phyloP scores from a whole-genome alignment of 2,113 vertebrate genomes.

The Chitala chitala region DNA sequence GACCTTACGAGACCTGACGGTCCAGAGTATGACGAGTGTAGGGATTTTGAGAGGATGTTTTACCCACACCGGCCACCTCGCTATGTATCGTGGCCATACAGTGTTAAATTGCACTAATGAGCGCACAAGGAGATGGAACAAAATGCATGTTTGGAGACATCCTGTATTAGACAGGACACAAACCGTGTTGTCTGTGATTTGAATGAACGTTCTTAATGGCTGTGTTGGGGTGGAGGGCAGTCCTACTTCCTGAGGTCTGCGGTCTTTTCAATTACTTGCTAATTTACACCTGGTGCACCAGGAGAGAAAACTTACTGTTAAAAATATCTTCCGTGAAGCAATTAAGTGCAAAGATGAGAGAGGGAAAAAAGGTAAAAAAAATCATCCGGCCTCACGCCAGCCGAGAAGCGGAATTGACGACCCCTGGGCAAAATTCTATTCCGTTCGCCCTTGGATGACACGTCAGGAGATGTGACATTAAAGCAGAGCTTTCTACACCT shows the following conservation, averaged over 20 bases:
- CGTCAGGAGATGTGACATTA: neutral
- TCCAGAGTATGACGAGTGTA: too few species aligned
- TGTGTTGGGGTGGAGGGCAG: too few species aligned
- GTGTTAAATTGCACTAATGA: too few species aligned
- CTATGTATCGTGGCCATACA: too few species aligned
- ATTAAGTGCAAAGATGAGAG: neutral
- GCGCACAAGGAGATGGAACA: too few species aligned
- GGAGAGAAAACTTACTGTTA: neutral
- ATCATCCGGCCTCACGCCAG: neutral
- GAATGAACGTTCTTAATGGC: neutral
- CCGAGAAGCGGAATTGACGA: too few species aligned
- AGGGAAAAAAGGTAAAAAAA: too few species aligned
- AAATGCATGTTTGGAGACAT: neutral
- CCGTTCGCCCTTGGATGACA: neutral
- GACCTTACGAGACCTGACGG: too few species aligned
- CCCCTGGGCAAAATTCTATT: neutral
- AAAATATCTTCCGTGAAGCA: neutral
- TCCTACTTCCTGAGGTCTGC: neutral
- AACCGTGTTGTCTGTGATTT: neutral
- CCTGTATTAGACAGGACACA: neutral
- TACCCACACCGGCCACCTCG: too few species aligned
- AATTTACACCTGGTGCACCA: neutral
- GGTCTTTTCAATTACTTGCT: conserved; percentile 9
- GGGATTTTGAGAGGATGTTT: too few species aligned
- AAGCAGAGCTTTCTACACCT: neutral